phyloP scores from a whole-genome alignment of 1,140 invertebrate species.

The Aphelinus atriplicis region DNA sequence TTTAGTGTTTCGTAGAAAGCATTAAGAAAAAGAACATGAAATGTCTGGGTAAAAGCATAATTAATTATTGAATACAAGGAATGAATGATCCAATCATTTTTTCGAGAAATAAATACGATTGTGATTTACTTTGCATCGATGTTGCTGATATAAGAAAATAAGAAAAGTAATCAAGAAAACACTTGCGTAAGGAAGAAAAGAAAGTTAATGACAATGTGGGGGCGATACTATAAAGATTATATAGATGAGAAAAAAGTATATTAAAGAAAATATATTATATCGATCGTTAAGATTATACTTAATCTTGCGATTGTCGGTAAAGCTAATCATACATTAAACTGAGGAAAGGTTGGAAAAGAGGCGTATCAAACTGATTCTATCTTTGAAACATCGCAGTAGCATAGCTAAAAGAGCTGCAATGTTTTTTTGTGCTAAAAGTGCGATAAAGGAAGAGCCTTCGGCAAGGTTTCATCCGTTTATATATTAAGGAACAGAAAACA shows the following conservation, averaged over 20 bases:
- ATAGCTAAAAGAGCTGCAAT: conserved; percentile 21
- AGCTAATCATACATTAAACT: conserved; percentile 30
- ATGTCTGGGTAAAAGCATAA: conserved; percentile 40
- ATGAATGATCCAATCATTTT: conserved; percentile 31
- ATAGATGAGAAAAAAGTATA: conserved; percentile 35
- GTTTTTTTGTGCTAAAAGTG: conserved; percentile 1
- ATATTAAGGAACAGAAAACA: conserved; percentile 25
- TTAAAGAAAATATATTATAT: conserved; percentile 39
- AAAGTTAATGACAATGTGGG: conserved; percentile 14
- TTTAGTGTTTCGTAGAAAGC: conserved; percentile 40
- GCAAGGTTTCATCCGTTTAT: conserved; percentile 8
- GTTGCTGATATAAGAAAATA: conserved; percentile 44
- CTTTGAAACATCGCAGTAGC: conserved; percentile 1
- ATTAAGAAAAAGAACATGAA: conserved; percentile 20
- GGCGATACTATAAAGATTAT: conserved; percentile 33
- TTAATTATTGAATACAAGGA: conserved; percentile 32
- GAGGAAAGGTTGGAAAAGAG: conserved; percentile 7
- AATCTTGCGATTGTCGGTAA: conserved; percentile 42
- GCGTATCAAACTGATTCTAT: conserved; percentile 7
- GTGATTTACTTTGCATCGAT: conserved; percentile 61
- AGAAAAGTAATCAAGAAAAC: conserved; percentile 35
- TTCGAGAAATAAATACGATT: conserved; percentile 47
- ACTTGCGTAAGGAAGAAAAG: conserved; percentile 41
- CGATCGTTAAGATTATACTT: conserved; percentile 44
- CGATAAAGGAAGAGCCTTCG: conserved; percentile 7